Conservation (phyloP, 23 tunicate species). For the Trididemnum nubilum region DNA sequence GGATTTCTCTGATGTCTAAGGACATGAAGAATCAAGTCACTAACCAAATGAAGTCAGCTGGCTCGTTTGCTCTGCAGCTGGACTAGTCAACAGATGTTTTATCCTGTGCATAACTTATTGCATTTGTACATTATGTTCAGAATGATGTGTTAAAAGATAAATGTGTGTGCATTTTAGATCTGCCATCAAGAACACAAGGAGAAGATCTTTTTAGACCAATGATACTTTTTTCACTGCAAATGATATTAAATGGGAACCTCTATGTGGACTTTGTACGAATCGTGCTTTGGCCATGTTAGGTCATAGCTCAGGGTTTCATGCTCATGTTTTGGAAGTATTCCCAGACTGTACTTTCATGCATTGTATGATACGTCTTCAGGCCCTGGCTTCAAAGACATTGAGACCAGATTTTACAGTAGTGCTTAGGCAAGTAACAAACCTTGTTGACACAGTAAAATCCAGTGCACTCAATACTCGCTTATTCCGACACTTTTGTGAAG, state of each 20-base stretch:
- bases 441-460: slow-evolving; percentile 40
- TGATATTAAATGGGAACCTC: slow-evolving; percentile 32
- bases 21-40: slow-evolving; percentile 34
- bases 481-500: slow-evolving; percentile 31
- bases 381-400: slow-evolving; percentile 40
- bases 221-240: slow-evolving; percentile 31
- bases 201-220: slow-evolving; percentile 39
- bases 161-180: slow-evolving; percentile 30
- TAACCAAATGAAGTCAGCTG: too few relatives aligned
- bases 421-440: slow-evolving; percentile 33
- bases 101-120: slow-evolving; percentile 35
- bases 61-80: too few relatives aligned
- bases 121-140: slow-evolving; percentile 30
- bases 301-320: slow-evolving; percentile 41
- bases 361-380: slow-evolving; percentile 41
- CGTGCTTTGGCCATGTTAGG: slow-evolving; percentile 42
- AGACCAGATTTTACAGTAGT: slow-evolving; percentile 29
- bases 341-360: slow-evolving; percentile 44
- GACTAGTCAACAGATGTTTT: slow-evolving; percentile 28
- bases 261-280: slow-evolving; percentile 40
- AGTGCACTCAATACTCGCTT: slow-evolving; percentile 45
- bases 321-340: slow-evolving; percentile 15
- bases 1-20: too few relatives aligned
- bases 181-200: slow-evolving; percentile 43
- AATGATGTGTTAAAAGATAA: slow-evolving; percentile 29